Evolutionary conservation across 2,888 invertebrate species (phyloP), one percentile per base, ranked within the genome.

Genomic region (Alloscopus bannaensis): DNA sequence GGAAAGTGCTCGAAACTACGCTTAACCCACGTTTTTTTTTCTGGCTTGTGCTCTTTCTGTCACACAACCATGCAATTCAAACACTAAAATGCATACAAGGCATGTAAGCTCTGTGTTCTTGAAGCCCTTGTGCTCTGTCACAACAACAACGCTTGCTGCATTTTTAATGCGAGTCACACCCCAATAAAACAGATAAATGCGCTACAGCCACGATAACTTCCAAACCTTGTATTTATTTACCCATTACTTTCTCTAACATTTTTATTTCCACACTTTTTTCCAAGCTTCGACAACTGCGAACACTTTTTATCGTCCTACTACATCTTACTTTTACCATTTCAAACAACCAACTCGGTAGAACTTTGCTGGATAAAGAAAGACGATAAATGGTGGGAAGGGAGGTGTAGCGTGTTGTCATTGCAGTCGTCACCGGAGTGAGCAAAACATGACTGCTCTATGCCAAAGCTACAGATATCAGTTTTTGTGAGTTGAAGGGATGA

Each of bases 181-280:
- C 77, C 62, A 62, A 69, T 68, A 64, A 77, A 64, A 69, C n/a
- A 77, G 42, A 69, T 69, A 69, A 64, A 62, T 64, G 36, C 28
- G 36, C 42, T 69, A 52, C 16, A 16, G n/a, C 8, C 36, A 8
- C 36, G 8, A 36, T 36, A 8, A 13, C 36, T 36, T 6, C 47
- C 29, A 68, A 40, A 75, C 42, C 66, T 42, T n/a, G 55, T 52
- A 66, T 60, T 76, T 76, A 76, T 68, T 68, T 68, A 26, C 50
- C 26, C 69, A 69, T 55, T 69, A 69, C 29, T 64, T 77, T 52
- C 13, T 36, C 36, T 52, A n/a, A 64, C 18, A 40, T 31, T 76
- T 68, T 36, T 13, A 28, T 29, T 60, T 29, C 31, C 26, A 60
- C 55, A 18, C 16, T 59, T 60, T 22, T 65, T 16, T 36, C 11